Evolutionary conservation across 2,888 invertebrate genomes (phyloP).

Genomic region (Ariolimax columbianus): DNA sequence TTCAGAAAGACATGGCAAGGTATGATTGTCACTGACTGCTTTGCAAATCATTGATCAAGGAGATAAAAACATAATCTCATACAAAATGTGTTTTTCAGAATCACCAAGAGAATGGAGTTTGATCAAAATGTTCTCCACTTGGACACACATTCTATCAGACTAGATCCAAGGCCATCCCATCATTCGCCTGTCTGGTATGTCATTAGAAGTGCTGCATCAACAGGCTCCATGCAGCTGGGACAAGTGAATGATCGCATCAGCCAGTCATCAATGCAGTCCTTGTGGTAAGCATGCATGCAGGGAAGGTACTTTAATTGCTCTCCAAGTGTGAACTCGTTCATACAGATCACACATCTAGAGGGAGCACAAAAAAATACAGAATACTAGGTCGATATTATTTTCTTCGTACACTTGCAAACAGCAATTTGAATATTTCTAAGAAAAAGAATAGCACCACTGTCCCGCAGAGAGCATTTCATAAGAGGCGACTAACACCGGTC

Average conservation of each 20-base stretch:
- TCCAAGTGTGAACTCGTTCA: slow-evolving; percentile 91
- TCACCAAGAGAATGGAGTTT: not conserved
- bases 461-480: no score
- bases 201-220: slow-evolving; percentile 89
- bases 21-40: no score
- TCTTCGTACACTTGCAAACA: no score
- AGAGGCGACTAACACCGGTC: no score
- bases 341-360: slow-evolving; percentile 91
- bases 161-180: not conserved
- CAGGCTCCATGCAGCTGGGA: slow-evolving; percentile 95
- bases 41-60: no score
- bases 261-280: slow-evolving; percentile 93
- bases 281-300: slow-evolving; percentile 94
- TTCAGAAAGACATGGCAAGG: no score
- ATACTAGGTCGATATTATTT: no score
- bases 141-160: not conserved
- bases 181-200: slow-evolving; percentile 75
- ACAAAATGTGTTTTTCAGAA: no score
- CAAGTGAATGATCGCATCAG: slow-evolving; percentile 92
- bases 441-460: no score
- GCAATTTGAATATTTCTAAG: no score
- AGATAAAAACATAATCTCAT: no score
- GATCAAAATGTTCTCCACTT: not conserved
- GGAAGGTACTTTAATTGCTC: slow-evolving; percentile 90
- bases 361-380: not conserved